A percentile compares a stretch with the other conserved stretches of the same genome.
phyloP scores from a whole-genome alignment of 2,113 vertebrate species.

The Columbina picui region DNA sequence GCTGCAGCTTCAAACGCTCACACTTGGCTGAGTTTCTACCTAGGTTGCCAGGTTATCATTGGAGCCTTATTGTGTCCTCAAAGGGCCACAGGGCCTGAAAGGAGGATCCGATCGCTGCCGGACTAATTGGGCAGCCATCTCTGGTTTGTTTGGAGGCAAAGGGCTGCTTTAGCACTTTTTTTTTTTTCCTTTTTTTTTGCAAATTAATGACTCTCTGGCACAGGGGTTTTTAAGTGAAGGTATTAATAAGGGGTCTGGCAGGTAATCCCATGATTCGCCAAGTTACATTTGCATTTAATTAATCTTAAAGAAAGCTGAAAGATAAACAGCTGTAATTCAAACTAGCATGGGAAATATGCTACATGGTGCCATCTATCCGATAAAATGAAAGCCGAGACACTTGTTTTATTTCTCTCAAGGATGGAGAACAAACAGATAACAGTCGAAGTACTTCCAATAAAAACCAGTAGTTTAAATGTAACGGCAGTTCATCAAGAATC shows the following conservation, averaged over 20 bases:
- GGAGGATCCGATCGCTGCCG: constrained; percentile 72
- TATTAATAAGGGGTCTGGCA: constrained; percentile 89
- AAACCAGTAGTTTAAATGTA: constrained; percentile 67
- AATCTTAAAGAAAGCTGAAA: constrained; percentile 87
- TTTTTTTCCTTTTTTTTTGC: constrained; percentile 24
- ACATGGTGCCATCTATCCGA: constrained; percentile 77
- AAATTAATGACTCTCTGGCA: constrained; percentile 85
- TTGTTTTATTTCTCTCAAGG: constrained; percentile 73
- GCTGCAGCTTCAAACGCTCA: constrained; percentile 84
- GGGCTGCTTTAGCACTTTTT: constrained; percentile 72
- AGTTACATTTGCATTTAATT: constrained; percentile 89
- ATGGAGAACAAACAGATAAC: constrained; percentile 75
- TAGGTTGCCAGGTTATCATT: constrained; percentile 91
- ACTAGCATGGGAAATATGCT: constrained; percentile 79
- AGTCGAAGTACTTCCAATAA: constrained; percentile 69
- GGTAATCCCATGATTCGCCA: constrained; percentile 85
- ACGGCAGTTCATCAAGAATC: constrained; percentile 67
- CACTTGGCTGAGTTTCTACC: constrained; percentile 88
- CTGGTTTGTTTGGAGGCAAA: constrained; percentile 77
- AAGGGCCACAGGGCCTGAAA: constrained; percentile 84
- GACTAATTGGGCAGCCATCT: constrained; percentile 83
- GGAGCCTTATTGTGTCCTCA: constrained; percentile 82
- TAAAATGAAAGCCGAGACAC: constrained; percentile 77
- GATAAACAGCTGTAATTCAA: constrained; percentile 89
- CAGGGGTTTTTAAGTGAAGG: constrained; percentile 83